Percentiles rank a stretch among this genome's conserved stretches.
Conservation (phyloP, 53 echinoderm and acorn worm species). For the Henricia sp. region DNA sequence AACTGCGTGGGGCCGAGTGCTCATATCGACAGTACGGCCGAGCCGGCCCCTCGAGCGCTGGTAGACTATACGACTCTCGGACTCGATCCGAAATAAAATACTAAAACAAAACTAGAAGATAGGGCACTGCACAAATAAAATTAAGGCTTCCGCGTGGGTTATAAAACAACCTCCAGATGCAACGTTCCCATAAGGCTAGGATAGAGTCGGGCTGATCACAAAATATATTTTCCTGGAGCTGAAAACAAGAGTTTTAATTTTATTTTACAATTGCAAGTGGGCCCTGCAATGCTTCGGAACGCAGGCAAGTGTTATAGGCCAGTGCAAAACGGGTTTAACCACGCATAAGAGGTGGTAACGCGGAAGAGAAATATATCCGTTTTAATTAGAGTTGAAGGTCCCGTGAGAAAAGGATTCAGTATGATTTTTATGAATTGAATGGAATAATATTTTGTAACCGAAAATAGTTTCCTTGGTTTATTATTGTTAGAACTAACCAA, state of each 20-base stretch:
- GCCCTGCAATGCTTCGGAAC: too few species aligned
- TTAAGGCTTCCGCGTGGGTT: conserved; percentile 10
- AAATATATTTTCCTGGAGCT: neutral
- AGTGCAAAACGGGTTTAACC: too few species aligned
- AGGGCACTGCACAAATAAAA: conserved; percentile 24
- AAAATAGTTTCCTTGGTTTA: too few species aligned
- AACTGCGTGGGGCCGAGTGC: conserved; percentile 1
- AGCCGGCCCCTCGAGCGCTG: conserved; percentile 14
- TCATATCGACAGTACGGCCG: conserved; percentile 30
- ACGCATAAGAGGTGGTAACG: too few species aligned
- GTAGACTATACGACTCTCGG: neutral
- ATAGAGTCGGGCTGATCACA: neutral
- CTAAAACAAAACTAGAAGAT: neutral
- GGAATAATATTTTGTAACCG: too few species aligned
- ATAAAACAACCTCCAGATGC: conserved; percentile 19
- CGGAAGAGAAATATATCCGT: too few species aligned
- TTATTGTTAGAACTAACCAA: too few species aligned
- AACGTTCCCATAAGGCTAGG: neutral
- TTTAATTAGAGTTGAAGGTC: too few species aligned
- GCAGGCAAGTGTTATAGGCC: too few species aligned
- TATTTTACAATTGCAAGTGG: conserved; percentile 4
- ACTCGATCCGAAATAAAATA: neutral
- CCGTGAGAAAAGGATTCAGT: too few species aligned
- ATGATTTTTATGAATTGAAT: too few species aligned
- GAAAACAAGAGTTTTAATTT: neutral